Conservation (phyloP, 2,888 invertebrate genomes). For the Listrodromus nycthemerus region DNA sequence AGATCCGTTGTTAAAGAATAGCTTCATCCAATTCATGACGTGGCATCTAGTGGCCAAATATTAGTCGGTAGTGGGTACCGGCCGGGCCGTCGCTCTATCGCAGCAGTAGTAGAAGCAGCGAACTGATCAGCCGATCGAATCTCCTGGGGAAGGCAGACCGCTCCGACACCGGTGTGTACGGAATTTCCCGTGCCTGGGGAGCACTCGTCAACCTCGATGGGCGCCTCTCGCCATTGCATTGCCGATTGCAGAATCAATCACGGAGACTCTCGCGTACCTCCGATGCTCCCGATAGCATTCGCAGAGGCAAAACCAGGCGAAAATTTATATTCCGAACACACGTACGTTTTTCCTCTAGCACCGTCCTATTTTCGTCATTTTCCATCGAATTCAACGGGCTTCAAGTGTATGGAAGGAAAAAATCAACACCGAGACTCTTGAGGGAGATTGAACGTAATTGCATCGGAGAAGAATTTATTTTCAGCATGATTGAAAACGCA, state of each 20-base stretch:
- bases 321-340: slow-evolving; percentile 51
- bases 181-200: slow-evolving; percentile 64
- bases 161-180: slow-evolving; percentile 60
- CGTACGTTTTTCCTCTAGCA: slow-evolving; percentile 23
- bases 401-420: background rate
- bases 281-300: slow-evolving; percentile 23
- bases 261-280: slow-evolving; percentile 42
- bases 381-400: slow-evolving; percentile 34
- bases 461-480: slow-evolving; percentile 33
- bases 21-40: slow-evolving; percentile 17
- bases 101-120: slow-evolving; percentile 60
- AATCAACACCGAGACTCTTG: background rate
- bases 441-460: slow-evolving; percentile 3
- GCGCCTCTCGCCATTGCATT: slow-evolving; percentile 29
- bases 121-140: slow-evolving; percentile 65
- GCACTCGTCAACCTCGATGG: slow-evolving; percentile 56
- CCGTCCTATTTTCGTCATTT: slow-evolving; percentile 38
- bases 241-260: slow-evolving; percentile 62
- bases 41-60: slow-evolving; percentile 54
- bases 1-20: slow-evolving; percentile 17
- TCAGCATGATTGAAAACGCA: background rate
- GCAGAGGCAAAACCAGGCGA: slow-evolving; percentile 11
- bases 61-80: slow-evolving; percentile 34
- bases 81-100: slow-evolving; percentile 23
- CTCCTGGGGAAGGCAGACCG: slow-evolving; percentile 64